Conservation (phyloP, 2,888 invertebrate species). For the Abscondita cerata region DNA sequence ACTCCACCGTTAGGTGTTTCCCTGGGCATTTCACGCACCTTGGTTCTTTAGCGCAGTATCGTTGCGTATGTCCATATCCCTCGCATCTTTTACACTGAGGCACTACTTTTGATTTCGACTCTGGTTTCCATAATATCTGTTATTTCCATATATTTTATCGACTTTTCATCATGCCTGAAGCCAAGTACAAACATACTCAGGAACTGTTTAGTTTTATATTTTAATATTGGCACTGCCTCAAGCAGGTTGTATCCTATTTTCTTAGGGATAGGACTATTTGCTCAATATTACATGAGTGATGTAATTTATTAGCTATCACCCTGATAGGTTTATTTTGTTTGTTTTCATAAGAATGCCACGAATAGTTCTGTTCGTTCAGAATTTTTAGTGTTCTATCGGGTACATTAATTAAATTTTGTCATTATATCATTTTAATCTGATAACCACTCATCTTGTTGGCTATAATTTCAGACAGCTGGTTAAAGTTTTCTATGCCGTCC, state of each 20-base stretch:
- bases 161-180: slow-evolving; percentile 25
- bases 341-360: slow-evolving; percentile 18
- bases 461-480: not conserved
- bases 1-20: not conserved
- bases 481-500: slow-evolving; percentile 14
- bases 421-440: not conserved
- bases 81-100: slow-evolving; percentile 19
- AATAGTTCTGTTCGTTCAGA: slow-evolving; percentile 1
- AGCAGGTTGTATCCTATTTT: slow-evolving; percentile 17
- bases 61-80: slow-evolving; percentile 25
- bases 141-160: slow-evolving; percentile 23
- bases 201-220: slow-evolving; percentile 19
- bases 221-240: slow-evolving; percentile 14
- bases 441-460: not conserved
- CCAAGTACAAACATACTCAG: slow-evolving; percentile 19
- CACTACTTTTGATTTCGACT: slow-evolving; percentile 21
- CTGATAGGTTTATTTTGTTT: slow-evolving; percentile 23
- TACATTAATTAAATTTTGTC: slow-evolving; percentile 13
- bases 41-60: slow-evolving; percentile 21
- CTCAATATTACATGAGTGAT: slow-evolving; percentile 10
- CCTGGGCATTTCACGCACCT: slow-evolving; percentile 34
- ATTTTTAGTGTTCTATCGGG: slow-evolving; percentile 1
- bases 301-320: slow-evolving; percentile 16
- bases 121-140: slow-evolving; percentile 13
- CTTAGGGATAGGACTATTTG: slow-evolving; percentile 8